A percentile compares a stretch with the other conserved stretches of the same genome.
These are phyloP conservation scores for Manacus vitellinus DNA, from an alignment of 2,113 vertebrate species.

Conservation along the genomic window DNA sequence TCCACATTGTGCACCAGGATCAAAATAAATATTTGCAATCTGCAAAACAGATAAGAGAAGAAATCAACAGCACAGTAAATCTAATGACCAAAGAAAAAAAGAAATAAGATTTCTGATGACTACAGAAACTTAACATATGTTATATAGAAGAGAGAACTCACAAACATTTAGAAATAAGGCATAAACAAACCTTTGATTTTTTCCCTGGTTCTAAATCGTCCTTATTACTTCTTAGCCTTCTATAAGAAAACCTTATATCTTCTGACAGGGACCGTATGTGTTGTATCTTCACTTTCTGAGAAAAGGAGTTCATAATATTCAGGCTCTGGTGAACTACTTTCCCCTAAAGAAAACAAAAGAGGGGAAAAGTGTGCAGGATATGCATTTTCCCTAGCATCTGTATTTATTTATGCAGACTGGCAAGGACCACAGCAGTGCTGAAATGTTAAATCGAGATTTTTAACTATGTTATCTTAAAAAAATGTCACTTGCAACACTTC, in stretches of 20 bases:
- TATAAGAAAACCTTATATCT: conserved; percentile 94
- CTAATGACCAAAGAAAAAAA: neutral
- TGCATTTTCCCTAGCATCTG: neutral
- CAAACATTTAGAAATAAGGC: neutral
- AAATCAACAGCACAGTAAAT: neutral
- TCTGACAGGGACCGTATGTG: conserved; percentile 92
- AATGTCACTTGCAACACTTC: neutral
- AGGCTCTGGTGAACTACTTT: conserved; percentile 95
- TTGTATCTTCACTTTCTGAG: conserved; percentile 93
- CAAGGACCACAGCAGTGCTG: neutral
- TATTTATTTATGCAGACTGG: neutral
- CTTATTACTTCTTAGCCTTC: conserved; percentile 89
- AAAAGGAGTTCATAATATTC: conserved; percentile 94
- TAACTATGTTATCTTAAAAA: neutral
- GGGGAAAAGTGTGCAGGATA: neutral
- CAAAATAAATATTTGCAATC: conserved; percentile 99
- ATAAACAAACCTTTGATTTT: conserved; percentile 89
- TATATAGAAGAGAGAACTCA: neutral
- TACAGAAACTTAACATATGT: neutral
- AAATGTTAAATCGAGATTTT: neutral
- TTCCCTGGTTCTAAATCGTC: conserved; percentile 93
- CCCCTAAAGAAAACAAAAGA: conserved; percentile 77
- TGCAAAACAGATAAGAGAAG: conserved; percentile 68
- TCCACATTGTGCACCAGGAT: conserved; percentile 91
- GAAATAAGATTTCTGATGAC: neutral